Percentiles rank a stretch among this genome's conserved stretches.
These are phyloP conservation scores for Calyptomena viridis DNA, from an alignment of 2,113 vertebrate genomes.

Conservation along the genomic window DNA sequence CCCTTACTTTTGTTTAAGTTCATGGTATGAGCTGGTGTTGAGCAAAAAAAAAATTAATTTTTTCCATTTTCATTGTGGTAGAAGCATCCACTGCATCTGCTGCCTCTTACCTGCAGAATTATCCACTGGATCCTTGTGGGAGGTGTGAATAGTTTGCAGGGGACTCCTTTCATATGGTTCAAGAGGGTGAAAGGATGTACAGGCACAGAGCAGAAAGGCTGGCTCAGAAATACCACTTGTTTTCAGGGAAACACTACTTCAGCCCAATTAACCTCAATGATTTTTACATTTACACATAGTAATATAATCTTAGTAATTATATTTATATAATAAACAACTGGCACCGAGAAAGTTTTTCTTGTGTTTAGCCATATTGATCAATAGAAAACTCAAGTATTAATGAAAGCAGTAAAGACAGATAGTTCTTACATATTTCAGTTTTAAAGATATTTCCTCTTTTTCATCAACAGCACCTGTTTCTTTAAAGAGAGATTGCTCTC, in stretches of 20 bases:
- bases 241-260: neutral
- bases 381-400: neutral
- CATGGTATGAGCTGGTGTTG: neutral
- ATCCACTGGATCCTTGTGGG: accelerated
- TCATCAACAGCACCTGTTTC: neutral
- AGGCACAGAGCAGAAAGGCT: neutral
- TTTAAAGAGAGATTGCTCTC: neutral
- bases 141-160: neutral
- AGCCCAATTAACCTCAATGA: neutral
- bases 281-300: neutral
- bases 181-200: neutral
- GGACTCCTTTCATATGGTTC: neutral
- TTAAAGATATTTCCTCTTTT: neutral
- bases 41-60: neutral
- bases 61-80: neutral
- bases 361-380: neutral
- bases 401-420: neutral
- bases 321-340: neutral
- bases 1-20: neutral
- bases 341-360: neutral
- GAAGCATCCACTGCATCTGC: neutral
- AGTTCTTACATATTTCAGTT: neutral
- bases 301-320: neutral
- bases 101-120: neutral
- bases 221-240: neutral